These are phyloP conservation scores for Catocala fraxini DNA, from an alignment of 2,888 invertebrate genomes.

Conservation along the genomic window DNA sequence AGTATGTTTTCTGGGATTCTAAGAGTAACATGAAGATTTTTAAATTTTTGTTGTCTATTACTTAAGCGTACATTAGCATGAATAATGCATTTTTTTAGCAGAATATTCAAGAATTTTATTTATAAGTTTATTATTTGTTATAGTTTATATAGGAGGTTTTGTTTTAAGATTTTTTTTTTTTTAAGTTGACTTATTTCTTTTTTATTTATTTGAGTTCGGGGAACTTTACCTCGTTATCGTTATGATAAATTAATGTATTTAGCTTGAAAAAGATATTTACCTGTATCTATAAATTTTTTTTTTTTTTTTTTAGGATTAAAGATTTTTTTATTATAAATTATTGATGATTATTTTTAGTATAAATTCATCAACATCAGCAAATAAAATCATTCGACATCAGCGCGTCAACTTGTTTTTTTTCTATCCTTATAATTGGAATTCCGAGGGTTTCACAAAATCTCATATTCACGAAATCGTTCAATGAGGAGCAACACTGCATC, in stretches of 20 bases:
- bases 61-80: too few species aligned
- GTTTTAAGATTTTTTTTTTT: constrained; percentile 81
- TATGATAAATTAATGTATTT: constrained; percentile 92
- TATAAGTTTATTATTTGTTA: constrained; percentile 88
- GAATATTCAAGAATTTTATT: constrained; percentile 91
- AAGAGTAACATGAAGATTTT: too few species aligned
- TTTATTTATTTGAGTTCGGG: constrained; percentile 90
- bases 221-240: constrained; percentile 90
- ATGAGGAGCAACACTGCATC: too few species aligned
- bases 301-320: constrained; percentile 87
- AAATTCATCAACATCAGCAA: too few species aligned
- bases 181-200: constrained; percentile 87
- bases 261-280: constrained; percentile 90
- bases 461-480: too few species aligned
- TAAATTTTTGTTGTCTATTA: too few species aligned
- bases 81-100: constrained; percentile 92
- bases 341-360: constrained; percentile 76
- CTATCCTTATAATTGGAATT: too few species aligned
- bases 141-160: constrained; percentile 88
- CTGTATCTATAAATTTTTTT: constrained; percentile 89
- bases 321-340: constrained; percentile 71
- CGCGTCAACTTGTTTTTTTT: too few species aligned
- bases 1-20: too few species aligned
- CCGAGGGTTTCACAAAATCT: too few species aligned
- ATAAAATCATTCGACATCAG: too few species aligned